Evolutionary conservation across 2,113 vertebrate genomes (phyloP), one percentile per base, ranked within the genome.

Genomic region (Urocitellus parryii): DNA sequence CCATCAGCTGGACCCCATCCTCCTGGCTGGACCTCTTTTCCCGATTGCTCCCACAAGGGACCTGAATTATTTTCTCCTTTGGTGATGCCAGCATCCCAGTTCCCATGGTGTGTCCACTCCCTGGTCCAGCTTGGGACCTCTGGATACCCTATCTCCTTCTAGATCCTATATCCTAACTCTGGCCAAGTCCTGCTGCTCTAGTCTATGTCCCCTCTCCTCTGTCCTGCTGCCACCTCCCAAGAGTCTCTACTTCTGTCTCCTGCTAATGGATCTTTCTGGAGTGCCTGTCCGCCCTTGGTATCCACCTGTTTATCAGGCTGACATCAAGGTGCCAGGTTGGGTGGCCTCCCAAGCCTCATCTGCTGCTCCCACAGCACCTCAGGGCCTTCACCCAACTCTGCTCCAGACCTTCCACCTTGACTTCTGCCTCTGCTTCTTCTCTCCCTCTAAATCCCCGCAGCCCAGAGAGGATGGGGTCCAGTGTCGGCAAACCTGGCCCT

Each of bases 41-140:
- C 24, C 1, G 0, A 9, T 20, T 37, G n/a, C 56, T 53, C 39
- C 34, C n/a, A 12, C 0, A 0, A 0, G 16, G 51, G n/a, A 82
- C 53, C 63, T 13, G 29, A n/a, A 27, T 24, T 24, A 0, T 48
- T 48, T 67, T 48, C 34, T n/a, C 22, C 45, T 79, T 14, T 4
- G 37, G 68, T 5, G 16, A 84, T 8, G 1, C 17, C 95, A 58
- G 53, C 65, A 16, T 34, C 80, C 56, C 18, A 0, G 8, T 63
- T n/a, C 42, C 32, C 7, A 14, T 27, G 8, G 11, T 20, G 11
- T 2, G 0, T 22, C 24, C 37, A 56, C 16, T 25, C 25, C 34
- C 61, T 8, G 0, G 8, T 25, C 83, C 61, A 76, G 51, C 22
- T 29, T 4, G 42, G 39, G 34, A 10, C 65, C 18, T 5, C 10